phyloP scores from a whole-genome alignment of 1,140 invertebrate genomes.

The Amphibalanus amphitrite region DNA sequence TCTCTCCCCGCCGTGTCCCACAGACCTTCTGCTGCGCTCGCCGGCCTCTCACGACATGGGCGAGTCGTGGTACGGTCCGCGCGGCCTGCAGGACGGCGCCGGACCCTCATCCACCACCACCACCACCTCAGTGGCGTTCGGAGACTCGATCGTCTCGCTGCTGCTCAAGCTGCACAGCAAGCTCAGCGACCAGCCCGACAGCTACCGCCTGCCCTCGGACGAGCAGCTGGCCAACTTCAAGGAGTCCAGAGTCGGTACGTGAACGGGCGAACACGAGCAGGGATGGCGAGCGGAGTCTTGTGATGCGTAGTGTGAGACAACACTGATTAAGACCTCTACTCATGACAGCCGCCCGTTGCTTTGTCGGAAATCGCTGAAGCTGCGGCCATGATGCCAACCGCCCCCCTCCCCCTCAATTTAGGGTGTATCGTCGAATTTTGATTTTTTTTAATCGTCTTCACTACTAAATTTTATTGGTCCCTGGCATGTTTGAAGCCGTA shows the following conservation, averaged over 20 bases:
- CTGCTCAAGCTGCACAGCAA: slow-evolving; percentile 85
- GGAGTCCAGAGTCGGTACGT: background rate
- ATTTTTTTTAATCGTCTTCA: no score
- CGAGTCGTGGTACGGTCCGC: background rate
- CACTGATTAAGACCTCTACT: no score
- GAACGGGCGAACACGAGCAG: no score
- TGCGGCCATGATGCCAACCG: no score
- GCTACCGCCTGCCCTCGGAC: slow-evolving; percentile 37
- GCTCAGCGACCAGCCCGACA: slow-evolving; percentile 60
- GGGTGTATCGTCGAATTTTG: no score
- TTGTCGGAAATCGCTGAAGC: no score
- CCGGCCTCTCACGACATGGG: slow-evolving; percentile 12
- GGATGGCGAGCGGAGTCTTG: no score
- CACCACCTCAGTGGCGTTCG: slow-evolving; percentile 21
- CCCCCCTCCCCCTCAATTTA: no score
- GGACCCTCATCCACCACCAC: background rate
- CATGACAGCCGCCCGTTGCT: no score
- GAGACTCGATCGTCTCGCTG: slow-evolving; percentile 81
- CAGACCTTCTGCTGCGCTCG: slow-evolving; percentile 8
- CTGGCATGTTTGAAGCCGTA: no score
- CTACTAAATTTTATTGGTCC: no score
- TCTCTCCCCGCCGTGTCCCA: background rate
- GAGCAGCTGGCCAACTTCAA: slow-evolving; percentile 4
- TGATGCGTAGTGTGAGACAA: no score
- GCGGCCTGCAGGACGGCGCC: background rate